phyloP scores from a whole-genome alignment of 2,113 vertebrate species.

The Andinoacara biseriatus region DNA sequence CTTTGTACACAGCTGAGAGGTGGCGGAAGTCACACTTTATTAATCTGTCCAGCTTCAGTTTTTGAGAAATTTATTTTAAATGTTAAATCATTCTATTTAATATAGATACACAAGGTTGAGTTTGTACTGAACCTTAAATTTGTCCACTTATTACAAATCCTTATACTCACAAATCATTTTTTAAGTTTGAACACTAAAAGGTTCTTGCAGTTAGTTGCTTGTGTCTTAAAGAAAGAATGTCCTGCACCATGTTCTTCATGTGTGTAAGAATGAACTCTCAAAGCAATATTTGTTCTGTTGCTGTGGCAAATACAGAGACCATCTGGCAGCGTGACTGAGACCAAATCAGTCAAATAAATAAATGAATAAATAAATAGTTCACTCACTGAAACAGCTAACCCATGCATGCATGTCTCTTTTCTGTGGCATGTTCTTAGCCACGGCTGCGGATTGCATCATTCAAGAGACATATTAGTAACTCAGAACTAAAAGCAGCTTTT shows the following conservation, averaged over 20 bases:
- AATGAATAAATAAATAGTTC: background rate
- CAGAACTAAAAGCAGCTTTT: background rate
- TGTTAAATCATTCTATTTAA: background rate
- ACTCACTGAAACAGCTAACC: background rate
- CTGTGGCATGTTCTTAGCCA: background rate
- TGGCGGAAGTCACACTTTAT: background rate
- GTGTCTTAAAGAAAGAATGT: background rate
- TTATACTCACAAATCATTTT: background rate
- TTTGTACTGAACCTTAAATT: background rate
- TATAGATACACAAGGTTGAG: background rate
- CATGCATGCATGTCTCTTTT: background rate
- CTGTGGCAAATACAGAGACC: background rate
- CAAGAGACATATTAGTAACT: background rate
- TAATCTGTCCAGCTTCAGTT: slow-evolving; percentile 9
- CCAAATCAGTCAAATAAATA: background rate
- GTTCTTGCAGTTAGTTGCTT: background rate
- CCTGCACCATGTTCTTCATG: background rate
- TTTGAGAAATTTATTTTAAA: background rate
- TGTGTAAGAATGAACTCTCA: background rate
- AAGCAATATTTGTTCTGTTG: background rate
- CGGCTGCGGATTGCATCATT: slow-evolving; percentile 18
- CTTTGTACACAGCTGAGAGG: background rate
- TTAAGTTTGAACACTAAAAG: background rate
- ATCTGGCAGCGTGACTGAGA: background rate
- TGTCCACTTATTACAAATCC: background rate